Evolutionary conservation across 2,888 invertebrate species (phyloP).

Genomic region (Ormyrus pomaceus): DNA sequence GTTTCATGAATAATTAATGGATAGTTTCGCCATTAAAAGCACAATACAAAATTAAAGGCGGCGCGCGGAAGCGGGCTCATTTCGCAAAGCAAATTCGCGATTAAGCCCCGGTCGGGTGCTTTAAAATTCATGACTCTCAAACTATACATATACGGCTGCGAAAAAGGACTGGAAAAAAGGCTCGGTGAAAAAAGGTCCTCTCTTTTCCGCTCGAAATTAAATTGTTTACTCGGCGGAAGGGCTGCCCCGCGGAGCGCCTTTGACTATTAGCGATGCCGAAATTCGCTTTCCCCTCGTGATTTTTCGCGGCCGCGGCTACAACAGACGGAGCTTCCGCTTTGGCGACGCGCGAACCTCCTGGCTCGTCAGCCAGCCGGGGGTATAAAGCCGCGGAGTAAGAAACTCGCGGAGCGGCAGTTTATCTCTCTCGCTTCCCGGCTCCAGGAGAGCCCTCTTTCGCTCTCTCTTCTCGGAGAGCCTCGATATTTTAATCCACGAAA

Average conservation of each 20-base stretch:
- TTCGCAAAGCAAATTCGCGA: constrained; percentile 28
- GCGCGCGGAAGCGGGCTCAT: not conserved
- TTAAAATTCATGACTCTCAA: constrained; percentile 29
- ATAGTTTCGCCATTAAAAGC: not conserved
- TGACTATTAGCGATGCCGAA: constrained; percentile 13
- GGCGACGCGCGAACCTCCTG: constrained; percentile 45
- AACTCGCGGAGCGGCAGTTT: constrained; percentile 21
- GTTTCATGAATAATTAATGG: constrained; percentile 40
- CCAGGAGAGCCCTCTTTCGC: not conserved
- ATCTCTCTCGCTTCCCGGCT: constrained; percentile 23
- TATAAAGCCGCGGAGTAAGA: constrained; percentile 20
- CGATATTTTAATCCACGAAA: constrained; percentile 52
- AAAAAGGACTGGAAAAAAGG: not conserved
- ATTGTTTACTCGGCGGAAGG: constrained; percentile 19
- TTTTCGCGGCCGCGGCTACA: not conserved
- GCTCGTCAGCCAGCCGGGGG: not conserved
- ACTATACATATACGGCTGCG: constrained; percentile 1
- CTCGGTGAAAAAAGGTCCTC: constrained; percentile 7
- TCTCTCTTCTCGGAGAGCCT: not conserved
- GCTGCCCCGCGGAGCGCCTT: constrained; percentile 8
- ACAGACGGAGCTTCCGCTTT: constrained; percentile 26
- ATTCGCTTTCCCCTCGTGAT: constrained; percentile 17
- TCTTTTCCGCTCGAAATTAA: constrained; percentile 28
- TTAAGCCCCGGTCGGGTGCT: not conserved
- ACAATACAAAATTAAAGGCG: constrained; percentile 26